Percentiles rank a stretch among this genome's conserved stretches.
Evolutionary conservation across 2,797 vertebrate genomes (phyloP).

Genomic region (Chelonia mydas): DNA sequence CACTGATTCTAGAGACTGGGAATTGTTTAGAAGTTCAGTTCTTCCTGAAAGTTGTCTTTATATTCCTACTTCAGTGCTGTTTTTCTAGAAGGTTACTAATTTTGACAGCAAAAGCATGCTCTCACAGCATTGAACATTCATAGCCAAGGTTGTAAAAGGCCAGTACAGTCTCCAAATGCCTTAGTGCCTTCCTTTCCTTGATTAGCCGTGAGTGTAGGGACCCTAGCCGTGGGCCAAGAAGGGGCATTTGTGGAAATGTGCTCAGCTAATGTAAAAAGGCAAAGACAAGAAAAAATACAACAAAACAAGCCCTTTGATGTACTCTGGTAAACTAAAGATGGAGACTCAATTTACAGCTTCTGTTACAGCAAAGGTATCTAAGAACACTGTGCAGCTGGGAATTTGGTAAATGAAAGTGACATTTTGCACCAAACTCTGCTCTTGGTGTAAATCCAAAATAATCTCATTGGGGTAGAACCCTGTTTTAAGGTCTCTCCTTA

Average conservation of each 20-base stretch:
- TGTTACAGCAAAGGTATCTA: neutral
- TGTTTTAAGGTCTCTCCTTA: neutral
- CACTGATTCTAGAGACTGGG: neutral
- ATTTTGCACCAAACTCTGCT: neutral
- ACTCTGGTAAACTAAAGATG: neutral
- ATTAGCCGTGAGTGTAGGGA: neutral
- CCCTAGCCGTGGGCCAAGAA: rapidly evolving
- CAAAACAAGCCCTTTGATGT: neutral
- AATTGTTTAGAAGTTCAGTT: neutral
- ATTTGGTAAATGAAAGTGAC: neutral
- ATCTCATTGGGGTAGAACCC: neutral
- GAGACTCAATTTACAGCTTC: neutral
- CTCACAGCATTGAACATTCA: neutral
- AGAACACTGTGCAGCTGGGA: neutral
- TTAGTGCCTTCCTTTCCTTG: neutral
- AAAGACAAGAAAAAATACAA: neutral
- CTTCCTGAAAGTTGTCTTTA: neutral
- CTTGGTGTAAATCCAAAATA: neutral
- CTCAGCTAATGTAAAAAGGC: neutral
- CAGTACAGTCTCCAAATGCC: neutral
- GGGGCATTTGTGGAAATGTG: neutral
- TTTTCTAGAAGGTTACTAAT: too few species aligned
- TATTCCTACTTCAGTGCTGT: neutral
- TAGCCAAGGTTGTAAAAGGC: neutral
- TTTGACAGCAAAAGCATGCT: neutral